phyloP scores from a whole-genome alignment of 2,797 vertebrate species.

The Gymnothorax javanicus region DNA sequence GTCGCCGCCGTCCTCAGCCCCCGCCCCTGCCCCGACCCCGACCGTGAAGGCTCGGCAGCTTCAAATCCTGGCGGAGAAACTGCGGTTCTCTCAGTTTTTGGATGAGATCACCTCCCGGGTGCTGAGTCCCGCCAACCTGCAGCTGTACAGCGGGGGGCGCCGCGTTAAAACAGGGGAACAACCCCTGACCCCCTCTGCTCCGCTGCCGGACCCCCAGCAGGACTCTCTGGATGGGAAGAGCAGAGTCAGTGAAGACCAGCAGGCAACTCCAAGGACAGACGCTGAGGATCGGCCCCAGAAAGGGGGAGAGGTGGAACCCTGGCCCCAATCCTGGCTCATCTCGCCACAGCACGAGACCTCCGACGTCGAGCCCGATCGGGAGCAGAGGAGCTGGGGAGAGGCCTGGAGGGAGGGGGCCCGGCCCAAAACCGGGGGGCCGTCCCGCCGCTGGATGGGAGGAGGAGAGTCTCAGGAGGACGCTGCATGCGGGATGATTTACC shows the following conservation, averaged over 20 bases:
- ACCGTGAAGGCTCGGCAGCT: conserved; percentile 54
- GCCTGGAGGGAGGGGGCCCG: conserved; percentile 32
- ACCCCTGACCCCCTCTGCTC: conserved; percentile 40
- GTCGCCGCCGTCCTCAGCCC: conserved; percentile 31
- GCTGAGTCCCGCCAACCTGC: conserved; percentile 73
- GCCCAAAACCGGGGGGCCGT: conserved; percentile 36
- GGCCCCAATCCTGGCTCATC: conserved; percentile 54
- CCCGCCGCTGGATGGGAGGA: conserved; percentile 34
- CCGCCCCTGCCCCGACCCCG: not conserved
- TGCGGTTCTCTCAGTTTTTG: conserved; percentile 83
- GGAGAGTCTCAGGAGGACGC: conserved; percentile 43
- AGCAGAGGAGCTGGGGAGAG: conserved; percentile 22
- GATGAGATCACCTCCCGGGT: conserved; percentile 82
- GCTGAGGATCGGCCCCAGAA: conserved; percentile 42
- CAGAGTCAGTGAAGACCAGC: conserved; percentile 66
- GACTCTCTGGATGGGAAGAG: not conserved
- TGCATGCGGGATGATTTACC: conserved; percentile 25
- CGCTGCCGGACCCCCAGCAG: not conserved
- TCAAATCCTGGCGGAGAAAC: conserved; percentile 73
- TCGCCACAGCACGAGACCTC: conserved; percentile 30
- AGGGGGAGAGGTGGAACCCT: conserved; percentile 36
- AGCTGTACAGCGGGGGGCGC: conserved; percentile 47
- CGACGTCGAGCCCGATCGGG: conserved; percentile 25
- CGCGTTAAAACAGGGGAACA: not conserved
- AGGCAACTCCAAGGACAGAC: conserved; percentile 43